These are phyloP conservation scores for Sylvilagus bachmani DNA, from an alignment of 2,113 vertebrate species.

Conservation along the genomic window DNA sequence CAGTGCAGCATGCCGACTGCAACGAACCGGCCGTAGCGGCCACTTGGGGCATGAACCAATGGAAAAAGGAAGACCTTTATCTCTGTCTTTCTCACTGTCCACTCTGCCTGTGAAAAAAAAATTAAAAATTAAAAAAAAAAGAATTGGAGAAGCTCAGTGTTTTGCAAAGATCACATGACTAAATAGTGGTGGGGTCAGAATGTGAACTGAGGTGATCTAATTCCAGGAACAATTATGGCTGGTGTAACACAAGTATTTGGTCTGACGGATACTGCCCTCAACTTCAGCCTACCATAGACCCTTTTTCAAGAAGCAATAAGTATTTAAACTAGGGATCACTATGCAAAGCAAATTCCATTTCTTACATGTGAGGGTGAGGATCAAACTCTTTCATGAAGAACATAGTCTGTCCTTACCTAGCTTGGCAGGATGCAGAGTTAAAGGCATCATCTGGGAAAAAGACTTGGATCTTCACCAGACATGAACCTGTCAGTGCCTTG, in stretches of 20 bases:
- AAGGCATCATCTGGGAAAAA: not conserved
- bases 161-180: not conserved
- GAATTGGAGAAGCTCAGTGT: not conserved
- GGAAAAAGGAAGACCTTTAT: too few species aligned
- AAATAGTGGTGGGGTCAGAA: not conserved
- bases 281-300: not conserved
- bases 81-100: too few species aligned
- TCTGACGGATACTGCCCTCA: not conserved
- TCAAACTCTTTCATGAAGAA: not conserved
- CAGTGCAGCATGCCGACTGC: too few species aligned
- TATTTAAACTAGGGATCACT: not conserved
- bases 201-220: not conserved
- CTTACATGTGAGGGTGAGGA: not conserved
- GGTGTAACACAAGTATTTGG: not conserved
- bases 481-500: not conserved
- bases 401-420: not conserved
- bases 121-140: not conserved
- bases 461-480: not conserved
- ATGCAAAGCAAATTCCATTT: not conserved
- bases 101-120: too few species aligned
- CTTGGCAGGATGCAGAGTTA: not conserved
- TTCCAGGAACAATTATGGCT: not conserved
- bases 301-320: not conserved
- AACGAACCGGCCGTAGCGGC: too few species aligned
- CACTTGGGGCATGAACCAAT: too few species aligned